Percentiles rank a stretch among this genome's conserved stretches.
Conservation (phyloP, 1,140 invertebrate species). For the Lasioglossum baleicum region DNA sequence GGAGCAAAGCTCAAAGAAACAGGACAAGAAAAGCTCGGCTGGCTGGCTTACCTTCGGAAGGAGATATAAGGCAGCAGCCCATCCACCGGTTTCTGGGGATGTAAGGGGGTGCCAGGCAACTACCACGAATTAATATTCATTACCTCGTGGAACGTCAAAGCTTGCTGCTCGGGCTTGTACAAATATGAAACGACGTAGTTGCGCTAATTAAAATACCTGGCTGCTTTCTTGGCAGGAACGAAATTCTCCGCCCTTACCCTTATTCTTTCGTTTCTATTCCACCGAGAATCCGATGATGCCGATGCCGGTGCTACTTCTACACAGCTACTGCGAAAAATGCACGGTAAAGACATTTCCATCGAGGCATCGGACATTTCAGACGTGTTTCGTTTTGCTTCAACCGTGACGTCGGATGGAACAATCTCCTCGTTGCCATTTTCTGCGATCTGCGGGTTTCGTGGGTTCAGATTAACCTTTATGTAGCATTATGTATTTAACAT, state of each 20-base stretch:
- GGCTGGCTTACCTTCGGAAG: conserved; percentile 14
- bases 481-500: no score
- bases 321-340: neutral
- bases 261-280: conserved; percentile 3
- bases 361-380: neutral
- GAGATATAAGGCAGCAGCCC: conserved; percentile 19
- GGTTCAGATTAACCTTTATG: no score
- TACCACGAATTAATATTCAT: conserved; percentile 73
- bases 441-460: neutral
- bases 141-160: conserved; percentile 61
- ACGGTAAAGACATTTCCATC: neutral
- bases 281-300: neutral
- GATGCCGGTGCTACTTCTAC: neutral
- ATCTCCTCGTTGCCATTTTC: neutral
- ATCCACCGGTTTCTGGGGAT: conserved; percentile 1
- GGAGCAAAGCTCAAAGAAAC: conserved; percentile 23
- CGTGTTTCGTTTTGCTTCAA: neutral
- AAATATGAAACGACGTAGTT: conserved; percentile 74
- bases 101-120: conserved; percentile 22
- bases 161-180: conserved; percentile 42
- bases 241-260: neutral
- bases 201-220: conserved; percentile 76
- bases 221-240: conserved; percentile 55
- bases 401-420: neutral
- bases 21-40: conserved; percentile 47